A percentile compares a stretch with the other conserved stretches of the same genome.
Conservation (phyloP, 1,140 invertebrate genomes). For the Drosophila quadrilineata region DNA sequence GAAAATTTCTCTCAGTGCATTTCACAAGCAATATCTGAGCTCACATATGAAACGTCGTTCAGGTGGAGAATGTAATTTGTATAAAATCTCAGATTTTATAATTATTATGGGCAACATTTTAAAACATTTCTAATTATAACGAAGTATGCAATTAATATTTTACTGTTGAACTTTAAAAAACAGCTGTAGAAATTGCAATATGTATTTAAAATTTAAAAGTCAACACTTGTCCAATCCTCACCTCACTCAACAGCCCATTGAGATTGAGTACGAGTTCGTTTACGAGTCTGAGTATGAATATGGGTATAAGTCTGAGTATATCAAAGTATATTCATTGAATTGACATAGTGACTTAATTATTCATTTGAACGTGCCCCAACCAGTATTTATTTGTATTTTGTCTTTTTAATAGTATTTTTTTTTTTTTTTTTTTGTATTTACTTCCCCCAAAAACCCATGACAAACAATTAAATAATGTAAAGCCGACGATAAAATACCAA, state of each 20-base stretch:
- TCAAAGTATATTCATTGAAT: conserved; percentile 22
- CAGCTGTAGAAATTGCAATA: not conserved
- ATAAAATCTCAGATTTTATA: too few species aligned
- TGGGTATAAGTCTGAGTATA: not conserved
- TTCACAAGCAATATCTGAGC: too few species aligned
- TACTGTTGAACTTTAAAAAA: not conserved
- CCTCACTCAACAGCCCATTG: too few species aligned
- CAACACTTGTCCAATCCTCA: not conserved
- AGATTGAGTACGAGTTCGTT: not conserved
- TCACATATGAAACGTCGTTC: too few species aligned
- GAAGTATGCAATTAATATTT: not conserved
- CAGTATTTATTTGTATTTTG: conserved; percentile 2
- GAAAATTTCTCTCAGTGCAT: too few species aligned
- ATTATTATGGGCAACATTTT: too few species aligned
- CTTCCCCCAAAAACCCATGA: conserved; percentile 24
- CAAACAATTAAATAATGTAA: conserved; percentile 59
- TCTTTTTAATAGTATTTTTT: not conserved
- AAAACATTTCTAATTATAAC: too few species aligned
- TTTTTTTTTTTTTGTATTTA: not conserved
- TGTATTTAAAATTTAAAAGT: not conserved
- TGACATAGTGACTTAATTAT: conserved; percentile 63
- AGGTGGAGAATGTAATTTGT: too few species aligned
- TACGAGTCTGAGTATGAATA: not conserved
- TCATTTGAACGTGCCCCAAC: conserved; percentile 46
- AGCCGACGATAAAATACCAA: conserved; percentile 33